phyloP scores from a whole-genome alignment of 2,888 invertebrate genomes.

The Tanypteryx hageni region DNA sequence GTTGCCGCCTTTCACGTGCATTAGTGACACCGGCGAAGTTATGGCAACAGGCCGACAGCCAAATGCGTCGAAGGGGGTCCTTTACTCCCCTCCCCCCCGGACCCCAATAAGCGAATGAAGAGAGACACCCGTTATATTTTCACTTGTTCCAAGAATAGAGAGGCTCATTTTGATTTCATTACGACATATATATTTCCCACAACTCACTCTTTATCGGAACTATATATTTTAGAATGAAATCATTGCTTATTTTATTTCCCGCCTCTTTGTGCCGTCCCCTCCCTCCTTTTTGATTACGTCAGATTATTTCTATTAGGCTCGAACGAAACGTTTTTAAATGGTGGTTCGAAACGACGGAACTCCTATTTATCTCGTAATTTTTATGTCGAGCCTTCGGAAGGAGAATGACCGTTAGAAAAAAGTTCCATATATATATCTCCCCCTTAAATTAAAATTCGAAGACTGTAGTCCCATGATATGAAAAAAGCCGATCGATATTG shows the following conservation, averaged over 20 bases:
- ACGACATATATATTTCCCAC: neutral
- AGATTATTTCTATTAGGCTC: neutral
- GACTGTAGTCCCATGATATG: neutral
- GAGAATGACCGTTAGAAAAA: neutral
- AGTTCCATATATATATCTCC: neutral
- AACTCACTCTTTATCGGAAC: neutral
- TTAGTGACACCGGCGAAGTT: neutral
- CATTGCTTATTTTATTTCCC: neutral
- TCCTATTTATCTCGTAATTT: neutral
- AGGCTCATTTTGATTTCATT: neutral
- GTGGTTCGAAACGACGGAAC: neutral
- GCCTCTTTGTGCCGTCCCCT: neutral
- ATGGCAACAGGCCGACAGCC: neutral
- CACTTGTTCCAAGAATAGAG: neutral
- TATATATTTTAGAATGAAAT: neutral
- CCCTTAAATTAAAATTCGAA: conserved; percentile 8
- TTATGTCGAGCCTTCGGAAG: neutral
- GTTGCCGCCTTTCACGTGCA: neutral
- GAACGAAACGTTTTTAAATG: neutral
- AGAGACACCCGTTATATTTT: neutral
- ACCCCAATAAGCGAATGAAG: neutral
- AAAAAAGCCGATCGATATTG: conserved; percentile 7
- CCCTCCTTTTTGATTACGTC: neutral
- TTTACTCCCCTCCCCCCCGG: neutral
- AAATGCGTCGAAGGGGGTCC: neutral